Evolutionary conservation across 2,113 vertebrate genomes (phyloP).

Genomic region (Strigops habroptila): DNA sequence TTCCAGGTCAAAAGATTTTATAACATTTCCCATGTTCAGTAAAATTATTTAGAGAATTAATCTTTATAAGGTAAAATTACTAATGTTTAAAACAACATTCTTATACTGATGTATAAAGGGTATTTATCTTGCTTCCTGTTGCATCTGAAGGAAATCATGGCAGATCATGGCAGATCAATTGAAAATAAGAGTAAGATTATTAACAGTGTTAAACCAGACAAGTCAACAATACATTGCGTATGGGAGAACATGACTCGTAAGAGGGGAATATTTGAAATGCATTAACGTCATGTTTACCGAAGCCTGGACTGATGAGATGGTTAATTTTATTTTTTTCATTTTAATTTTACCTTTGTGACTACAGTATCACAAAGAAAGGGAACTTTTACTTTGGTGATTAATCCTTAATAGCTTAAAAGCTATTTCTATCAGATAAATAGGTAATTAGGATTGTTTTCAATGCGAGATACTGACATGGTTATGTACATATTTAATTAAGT

Average conservation of each 20-base stretch:
- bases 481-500: conserved; percentile 18
- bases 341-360: background rate
- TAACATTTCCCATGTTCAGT: background rate
- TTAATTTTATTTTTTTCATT: background rate
- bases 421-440: background rate
- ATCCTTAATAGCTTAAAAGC: background rate
- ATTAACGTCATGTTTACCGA: background rate
- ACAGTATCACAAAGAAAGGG: background rate
- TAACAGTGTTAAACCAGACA: background rate
- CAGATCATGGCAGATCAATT: background rate
- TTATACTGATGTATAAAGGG: background rate
- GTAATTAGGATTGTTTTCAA: background rate
- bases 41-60: background rate
- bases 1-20: background rate
- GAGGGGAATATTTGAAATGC: background rate
- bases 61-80: background rate
- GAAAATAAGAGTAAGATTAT: background rate
- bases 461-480: background rate
- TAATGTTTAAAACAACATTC: background rate
- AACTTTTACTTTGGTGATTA: background rate
- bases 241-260: background rate
- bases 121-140: background rate
- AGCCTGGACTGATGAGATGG: background rate
- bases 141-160: background rate
- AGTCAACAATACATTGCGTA: background rate